phyloP scores from a whole-genome alignment of 2,888 invertebrate species.

The Hypomecis atomaria region DNA sequence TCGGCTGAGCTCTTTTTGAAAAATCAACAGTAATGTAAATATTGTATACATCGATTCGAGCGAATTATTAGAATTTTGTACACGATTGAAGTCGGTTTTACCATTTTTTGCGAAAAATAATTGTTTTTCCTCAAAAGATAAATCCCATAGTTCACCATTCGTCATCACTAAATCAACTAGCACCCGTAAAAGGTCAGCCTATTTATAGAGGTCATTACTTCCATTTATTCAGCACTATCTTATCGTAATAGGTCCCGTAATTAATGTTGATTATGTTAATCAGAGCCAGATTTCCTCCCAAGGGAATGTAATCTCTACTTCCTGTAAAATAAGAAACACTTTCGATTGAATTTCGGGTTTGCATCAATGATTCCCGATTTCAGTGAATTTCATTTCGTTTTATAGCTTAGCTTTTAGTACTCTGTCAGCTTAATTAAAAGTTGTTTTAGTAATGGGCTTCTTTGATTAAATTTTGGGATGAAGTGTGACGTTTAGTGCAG shows the following conservation, averaged over 20 bases:
- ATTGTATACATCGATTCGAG: no score
- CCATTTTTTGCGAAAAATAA: no score
- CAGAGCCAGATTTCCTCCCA: conserved; percentile 2
- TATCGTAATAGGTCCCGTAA: conserved; percentile 28
- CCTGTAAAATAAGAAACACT: not conserved
- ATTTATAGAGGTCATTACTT: conserved; percentile 21
- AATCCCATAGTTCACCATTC: not conserved
- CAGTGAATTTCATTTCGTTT: conserved; percentile 41
- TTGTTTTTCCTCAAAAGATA: no score
- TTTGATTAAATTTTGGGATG: conserved; percentile 25
- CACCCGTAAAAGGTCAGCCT: conserved; percentile 19
- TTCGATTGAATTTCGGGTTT: conserved; percentile 6
- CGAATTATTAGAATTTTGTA: no score
- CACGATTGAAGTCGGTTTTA: no score
- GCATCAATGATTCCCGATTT: conserved; percentile 35
- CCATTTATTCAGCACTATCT: conserved; percentile 27
- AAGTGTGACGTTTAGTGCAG: conserved; percentile 1
- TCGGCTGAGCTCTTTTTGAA: no score
- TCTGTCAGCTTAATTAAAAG: conserved; percentile 40
- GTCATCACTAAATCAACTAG: conserved; percentile 13
- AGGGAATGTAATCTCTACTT: not conserved
- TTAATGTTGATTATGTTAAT: conserved; percentile 34
- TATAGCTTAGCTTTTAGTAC: conserved; percentile 39
- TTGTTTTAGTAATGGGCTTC: conserved; percentile 20
- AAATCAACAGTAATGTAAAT: no score